phyloP scores from a whole-genome alignment of 2,888 invertebrate genomes.

The Andrena marginata region DNA sequence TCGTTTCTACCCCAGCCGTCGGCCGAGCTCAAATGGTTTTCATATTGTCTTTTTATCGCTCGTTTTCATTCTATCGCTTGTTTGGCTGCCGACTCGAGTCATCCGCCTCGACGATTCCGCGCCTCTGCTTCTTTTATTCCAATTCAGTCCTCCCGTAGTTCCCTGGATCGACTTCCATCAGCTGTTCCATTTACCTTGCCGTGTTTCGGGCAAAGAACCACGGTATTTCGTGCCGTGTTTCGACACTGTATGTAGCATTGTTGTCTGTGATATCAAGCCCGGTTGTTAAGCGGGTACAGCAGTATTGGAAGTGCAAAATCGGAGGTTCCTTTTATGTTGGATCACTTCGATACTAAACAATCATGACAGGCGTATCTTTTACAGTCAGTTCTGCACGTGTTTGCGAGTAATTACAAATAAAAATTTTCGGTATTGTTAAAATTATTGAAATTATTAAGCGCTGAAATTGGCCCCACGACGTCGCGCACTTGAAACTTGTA shows the following conservation, averaged over 20 bases:
- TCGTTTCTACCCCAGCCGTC: conserved; percentile 74
- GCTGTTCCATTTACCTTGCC: not conserved
- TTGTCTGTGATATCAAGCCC: too few relatives aligned
- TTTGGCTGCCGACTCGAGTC: conserved; percentile 76
- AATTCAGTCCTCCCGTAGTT: conserved; percentile 24
- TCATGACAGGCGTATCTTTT: too few relatives aligned
- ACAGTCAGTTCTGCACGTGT: too few relatives aligned
- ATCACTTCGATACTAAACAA: too few relatives aligned
- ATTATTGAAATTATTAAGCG: too few relatives aligned
- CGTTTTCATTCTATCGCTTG: conserved; percentile 85
- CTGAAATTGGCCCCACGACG: too few relatives aligned
- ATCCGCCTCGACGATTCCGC: conserved; percentile 34
- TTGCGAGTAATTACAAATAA: too few relatives aligned
- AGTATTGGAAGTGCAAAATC: too few relatives aligned
- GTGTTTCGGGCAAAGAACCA: not conserved
- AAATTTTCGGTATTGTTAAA: too few relatives aligned
- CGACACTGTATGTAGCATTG: not conserved
- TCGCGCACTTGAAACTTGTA: too few relatives aligned
- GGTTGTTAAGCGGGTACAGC: too few relatives aligned
- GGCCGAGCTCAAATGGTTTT: conserved; percentile 81
- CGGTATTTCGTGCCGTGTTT: not conserved
- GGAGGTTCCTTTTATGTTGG: too few relatives aligned
- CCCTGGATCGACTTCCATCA: not conserved
- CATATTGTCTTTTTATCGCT: conserved; percentile 85
- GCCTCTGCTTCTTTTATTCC: conserved; percentile 27